Evolutionary conservation across 2,888 invertebrate species (phyloP), one percentile per base, ranked within the genome.

Genomic region (Cecidostiba fungosa): DNA sequence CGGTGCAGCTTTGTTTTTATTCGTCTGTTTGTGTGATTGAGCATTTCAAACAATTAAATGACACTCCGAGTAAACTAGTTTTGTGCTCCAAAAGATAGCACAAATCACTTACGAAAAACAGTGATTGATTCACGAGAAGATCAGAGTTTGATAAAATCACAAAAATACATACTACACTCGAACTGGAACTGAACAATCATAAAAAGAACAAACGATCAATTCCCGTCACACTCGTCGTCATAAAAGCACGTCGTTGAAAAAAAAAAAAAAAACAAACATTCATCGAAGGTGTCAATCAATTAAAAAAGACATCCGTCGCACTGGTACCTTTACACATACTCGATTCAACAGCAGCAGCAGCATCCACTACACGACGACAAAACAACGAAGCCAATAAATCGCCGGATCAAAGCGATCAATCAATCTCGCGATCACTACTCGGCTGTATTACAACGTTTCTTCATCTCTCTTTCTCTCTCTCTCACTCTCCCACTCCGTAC

Each of bases 351-450:
- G 26, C 26, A 26, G 62, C 62, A 26, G 6, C 29, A 12, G 54
- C 12, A 29, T 77, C 36, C 32, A 36, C 36, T 26, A 8, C n/a
- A n/a, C 77, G 43, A n/a, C 16, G 26, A 10, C 14, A 77, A 66
- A 62, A 70, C 43, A 69, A 29, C n/a, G 70, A 10, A 50, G 39
- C 70, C 43, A 69, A 79, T 79, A 69, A 47, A 70, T 70, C 79
- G 23, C 26, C 47, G 47, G n/a, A 79, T 69, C 78, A 26, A 47
- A 59, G 54, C 54, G n/a, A 43, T 43, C 70, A 12, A 79, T 79
- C 79, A 26, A 43, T 77, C 66, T 62, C 36, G 32, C 50, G 74
- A 74, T 47, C 29, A 19, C 50, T 26, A 12, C 26, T 23, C 23
- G 23, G 1, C 50, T 50, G 26, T 74, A 47, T 74, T 50, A 50